Conservation (phyloP, 2,888 invertebrate species). For the Synergus umbraculus region DNA sequence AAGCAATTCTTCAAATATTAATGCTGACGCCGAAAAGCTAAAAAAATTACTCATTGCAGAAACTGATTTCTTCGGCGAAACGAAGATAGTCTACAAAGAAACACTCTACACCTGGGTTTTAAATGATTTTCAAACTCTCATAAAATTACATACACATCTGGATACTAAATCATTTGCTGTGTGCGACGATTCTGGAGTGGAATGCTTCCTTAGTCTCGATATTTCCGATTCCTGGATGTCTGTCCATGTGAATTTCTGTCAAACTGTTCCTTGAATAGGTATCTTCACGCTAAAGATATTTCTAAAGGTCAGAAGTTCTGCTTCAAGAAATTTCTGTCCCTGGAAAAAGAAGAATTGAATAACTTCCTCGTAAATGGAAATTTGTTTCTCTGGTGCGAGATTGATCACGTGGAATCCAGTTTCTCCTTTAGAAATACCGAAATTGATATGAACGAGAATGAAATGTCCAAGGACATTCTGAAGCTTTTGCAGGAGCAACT, state of each 20-base stretch:
- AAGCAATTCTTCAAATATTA: not conserved
- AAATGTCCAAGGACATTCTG: conserved; percentile 1
- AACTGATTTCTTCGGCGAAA: conserved; percentile 21
- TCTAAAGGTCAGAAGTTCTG: not conserved
- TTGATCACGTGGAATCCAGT: not conserved
- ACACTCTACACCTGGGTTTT: conserved; percentile 19
- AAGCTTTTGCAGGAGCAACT: not conserved
- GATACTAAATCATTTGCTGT: conserved; percentile 17
- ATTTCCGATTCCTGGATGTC: conserved; percentile 14
- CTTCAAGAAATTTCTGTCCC: conserved; percentile 3
- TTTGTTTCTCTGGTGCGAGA: conserved; percentile 15
- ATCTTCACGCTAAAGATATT: not conserved
- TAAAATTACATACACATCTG: not conserved
- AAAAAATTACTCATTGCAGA: conserved; percentile 3
- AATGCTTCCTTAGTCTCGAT: conserved; percentile 12
- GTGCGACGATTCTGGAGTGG: not conserved
- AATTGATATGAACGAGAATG: not conserved
- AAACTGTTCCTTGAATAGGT: not conserved
- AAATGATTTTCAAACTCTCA: not conserved
- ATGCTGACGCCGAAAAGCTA: not conserved
- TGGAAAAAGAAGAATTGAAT: conserved; percentile 2
- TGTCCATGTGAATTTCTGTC: not conserved
- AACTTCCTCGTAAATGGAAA: conserved; percentile 15
- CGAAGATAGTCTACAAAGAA: not conserved
- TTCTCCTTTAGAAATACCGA: not conserved